Evolutionary conservation across 37 sponge, comb jelly and placozoan genomes (phyloP).

Genomic region (Cliona cf. orientalis): DNA sequence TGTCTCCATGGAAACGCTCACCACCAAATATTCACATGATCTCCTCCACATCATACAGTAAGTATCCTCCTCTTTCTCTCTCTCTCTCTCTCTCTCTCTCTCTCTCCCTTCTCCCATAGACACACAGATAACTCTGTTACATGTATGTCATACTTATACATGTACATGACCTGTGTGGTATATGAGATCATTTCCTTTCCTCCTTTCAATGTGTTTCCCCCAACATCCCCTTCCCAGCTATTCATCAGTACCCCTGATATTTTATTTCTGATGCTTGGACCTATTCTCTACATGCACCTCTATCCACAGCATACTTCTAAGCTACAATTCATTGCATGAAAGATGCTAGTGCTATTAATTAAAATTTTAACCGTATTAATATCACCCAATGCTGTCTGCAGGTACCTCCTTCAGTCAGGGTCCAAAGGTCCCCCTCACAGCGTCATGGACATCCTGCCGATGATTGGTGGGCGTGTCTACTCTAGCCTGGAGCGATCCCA

Average conservation of each 20-base stretch:
- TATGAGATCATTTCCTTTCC: background rate
- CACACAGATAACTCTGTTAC: no score
- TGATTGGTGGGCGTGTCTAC: constrained; percentile 76
- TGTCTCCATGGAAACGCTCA: constrained; percentile 40
- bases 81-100: constrained; percentile 9
- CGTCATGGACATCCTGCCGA: constrained; percentile 69
- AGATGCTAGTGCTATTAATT: background rate
- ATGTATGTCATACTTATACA: no score
- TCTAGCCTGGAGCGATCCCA: constrained; percentile 50
- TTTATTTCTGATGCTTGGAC: background rate
- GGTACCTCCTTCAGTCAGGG: constrained; percentile 54
- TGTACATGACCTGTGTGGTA: background rate
- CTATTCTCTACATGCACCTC: constrained; percentile 2
- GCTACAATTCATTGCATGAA: background rate
- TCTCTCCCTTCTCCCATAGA: constrained; percentile 1
- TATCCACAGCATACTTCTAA: background rate
- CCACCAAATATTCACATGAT: constrained; percentile 52
- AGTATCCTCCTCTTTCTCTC: background rate
- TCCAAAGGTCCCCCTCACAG: constrained; percentile 46
- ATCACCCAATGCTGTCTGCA: background rate
- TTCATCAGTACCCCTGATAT: background rate
- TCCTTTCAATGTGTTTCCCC: background rate
- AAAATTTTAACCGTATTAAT: background rate
- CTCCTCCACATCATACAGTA: constrained; percentile 67
- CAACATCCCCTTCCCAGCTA: background rate